Evolutionary conservation across 30 jellyfish, hydroid and myxozoan species (phyloP).

Genomic region (Clytia hemisphaerica): DNA sequence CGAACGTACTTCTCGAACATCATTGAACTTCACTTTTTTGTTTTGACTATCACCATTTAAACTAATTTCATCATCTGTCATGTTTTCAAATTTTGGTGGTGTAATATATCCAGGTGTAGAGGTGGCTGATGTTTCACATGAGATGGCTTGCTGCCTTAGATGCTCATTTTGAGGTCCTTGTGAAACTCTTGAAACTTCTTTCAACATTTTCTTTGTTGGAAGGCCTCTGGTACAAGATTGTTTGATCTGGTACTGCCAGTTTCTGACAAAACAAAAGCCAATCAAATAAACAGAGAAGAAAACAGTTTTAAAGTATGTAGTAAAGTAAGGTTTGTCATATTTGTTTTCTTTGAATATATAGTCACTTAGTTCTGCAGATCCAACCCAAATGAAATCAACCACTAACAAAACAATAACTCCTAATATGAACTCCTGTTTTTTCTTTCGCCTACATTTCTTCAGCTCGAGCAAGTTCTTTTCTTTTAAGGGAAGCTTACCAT

Average conservation of each 20-base stretch:
- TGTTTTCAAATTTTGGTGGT: slow-evolving; percentile 71
- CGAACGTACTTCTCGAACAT: slow-evolving; percentile 60
- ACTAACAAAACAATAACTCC: slow-evolving; percentile 52
- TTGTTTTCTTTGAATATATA: slow-evolving; percentile 50
- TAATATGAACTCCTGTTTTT: slow-evolving; percentile 15
- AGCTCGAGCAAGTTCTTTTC: too few species aligned
- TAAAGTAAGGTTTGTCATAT: slow-evolving; percentile 91
- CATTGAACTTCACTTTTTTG: slow-evolving; percentile 59
- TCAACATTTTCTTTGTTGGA: slow-evolving; percentile 2
- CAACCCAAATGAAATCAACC: slow-evolving; percentile 89
- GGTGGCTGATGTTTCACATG: slow-evolving; percentile 25
- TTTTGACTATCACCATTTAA: slow-evolving; percentile 17
- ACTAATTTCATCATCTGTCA: slow-evolving; percentile 95
- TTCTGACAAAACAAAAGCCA: slow-evolving; percentile 72
- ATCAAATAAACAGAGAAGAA: slow-evolving; percentile 55
- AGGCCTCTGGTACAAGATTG: slow-evolving; percentile 6
- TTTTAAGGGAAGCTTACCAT: too few species aligned
- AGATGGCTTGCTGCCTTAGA: neutral
- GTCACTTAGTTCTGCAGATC: slow-evolving; percentile 76
- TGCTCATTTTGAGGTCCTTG: neutral
- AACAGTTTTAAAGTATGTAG: slow-evolving; percentile 83
- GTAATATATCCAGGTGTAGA: slow-evolving; percentile 14
- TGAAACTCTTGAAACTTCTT: slow-evolving; percentile 22
- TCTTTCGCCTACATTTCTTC: neutral
- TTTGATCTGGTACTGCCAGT: slow-evolving; percentile 72